Base-by-base conservation (phyloP, 2,797 vertebrate species). In the Fistularia tabacaria region DNA sequence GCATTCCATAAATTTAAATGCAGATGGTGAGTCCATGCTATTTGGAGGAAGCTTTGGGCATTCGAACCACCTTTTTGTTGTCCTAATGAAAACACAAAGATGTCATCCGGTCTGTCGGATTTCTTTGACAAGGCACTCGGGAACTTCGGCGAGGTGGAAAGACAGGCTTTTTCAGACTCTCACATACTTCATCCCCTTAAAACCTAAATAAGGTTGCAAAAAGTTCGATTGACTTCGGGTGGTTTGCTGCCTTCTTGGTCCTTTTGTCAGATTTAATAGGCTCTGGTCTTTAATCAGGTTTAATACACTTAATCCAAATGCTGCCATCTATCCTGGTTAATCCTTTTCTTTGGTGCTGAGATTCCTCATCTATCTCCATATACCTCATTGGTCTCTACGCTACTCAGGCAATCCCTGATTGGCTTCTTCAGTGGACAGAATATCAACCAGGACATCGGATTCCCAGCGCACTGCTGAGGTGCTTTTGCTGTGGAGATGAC, bases 311-410 rank as follows among this genome's bases (percentile, higher is more conserved):
- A 39, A 64, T 69, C 73, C 66, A 74, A 62, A 59, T 49, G 45
- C 57, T 54, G 53, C 61, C 62, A 80, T 83, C 71, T 59, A 69
- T 73, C 66, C 59, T 45, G 36, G n/a, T 66, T 77, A 77, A 76
- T 66, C 57, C 62, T 13, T 36, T 49, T 55, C 69, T 71, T 51
- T 62, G 49, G 46, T 71, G 64, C 8, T 8, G 7, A 51, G 49
- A 74, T 59, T 66, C 43, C 54, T 69, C 64, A 49, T 72, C 73
- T 52, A 61, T 74, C 64, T 72, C 53, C 54, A 62, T 73, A 62
- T 73, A 75, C 43, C 58, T 45, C 37, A 36, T 15, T 43, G 56
- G 66, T 59, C 68, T 68, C 72, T 11, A 14, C 7, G 49, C 64
- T 51, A 57, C 47, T 42, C 45, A 36, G 51, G 52, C 57, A 54